Evolutionary conservation across 1,140 invertebrate species (phyloP).

Genomic region (Pseudomyrmex pallidus): DNA sequence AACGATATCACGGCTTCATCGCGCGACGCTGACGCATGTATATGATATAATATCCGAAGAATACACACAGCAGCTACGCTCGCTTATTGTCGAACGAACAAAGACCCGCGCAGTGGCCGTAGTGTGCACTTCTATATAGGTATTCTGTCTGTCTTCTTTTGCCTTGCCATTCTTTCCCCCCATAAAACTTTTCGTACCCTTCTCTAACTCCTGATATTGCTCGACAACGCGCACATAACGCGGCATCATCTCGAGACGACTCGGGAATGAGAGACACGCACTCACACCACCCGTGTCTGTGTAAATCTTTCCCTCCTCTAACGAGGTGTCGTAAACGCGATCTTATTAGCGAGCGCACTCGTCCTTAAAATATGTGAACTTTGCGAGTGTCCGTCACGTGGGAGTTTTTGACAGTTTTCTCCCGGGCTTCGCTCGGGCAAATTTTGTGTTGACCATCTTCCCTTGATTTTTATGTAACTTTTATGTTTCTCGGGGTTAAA

Average conservation of each 20-base stretch:
- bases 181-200: constrained; percentile 72
- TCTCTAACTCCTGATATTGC: constrained; percentile 54
- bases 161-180: constrained; percentile 68
- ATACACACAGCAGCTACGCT: constrained; percentile 56
- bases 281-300: constrained; percentile 56
- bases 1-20: constrained; percentile 79
- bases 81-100: constrained; percentile 80
- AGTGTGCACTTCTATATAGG: constrained; percentile 60
- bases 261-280: constrained; percentile 27
- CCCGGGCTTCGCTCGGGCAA: constrained; percentile 1
- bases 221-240: not conserved
- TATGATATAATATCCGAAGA: constrained; percentile 76
- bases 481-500: not conserved
- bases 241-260: constrained; percentile 28
- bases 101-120: constrained; percentile 71
- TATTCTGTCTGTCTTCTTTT: constrained; percentile 48
- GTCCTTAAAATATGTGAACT: constrained; percentile 74
- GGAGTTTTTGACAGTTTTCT: constrained; percentile 50
- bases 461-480: not conserved
- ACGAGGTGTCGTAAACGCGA: constrained; percentile 82
- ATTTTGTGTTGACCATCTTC: not conserved
- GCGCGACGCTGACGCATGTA: constrained; percentile 75
- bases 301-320: constrained; percentile 78
- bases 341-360: constrained; percentile 78
- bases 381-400: constrained; percentile 46